Evolutionary conservation across 2,888 invertebrate species (phyloP).

Genomic region (Caenorhabditis doughertyi): DNA sequence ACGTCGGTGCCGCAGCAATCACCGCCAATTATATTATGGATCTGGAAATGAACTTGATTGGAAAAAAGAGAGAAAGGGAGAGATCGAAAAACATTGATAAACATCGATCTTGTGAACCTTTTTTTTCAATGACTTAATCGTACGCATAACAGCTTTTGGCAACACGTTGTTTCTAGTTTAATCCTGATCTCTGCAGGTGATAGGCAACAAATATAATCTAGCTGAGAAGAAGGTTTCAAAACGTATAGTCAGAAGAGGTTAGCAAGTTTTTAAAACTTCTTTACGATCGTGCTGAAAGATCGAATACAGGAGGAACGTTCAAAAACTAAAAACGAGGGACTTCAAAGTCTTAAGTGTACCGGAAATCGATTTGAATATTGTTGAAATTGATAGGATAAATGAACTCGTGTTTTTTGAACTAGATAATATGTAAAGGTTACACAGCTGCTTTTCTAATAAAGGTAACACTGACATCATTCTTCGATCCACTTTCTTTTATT

Average conservation of each 20-base stretch:
- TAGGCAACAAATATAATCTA: conserved; percentile 39
- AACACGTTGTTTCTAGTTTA: conserved; percentile 27
- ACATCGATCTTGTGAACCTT: conserved; percentile 30
- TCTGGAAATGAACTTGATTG: conserved; percentile 61
- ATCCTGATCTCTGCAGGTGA: conserved; percentile 32
- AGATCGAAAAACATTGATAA: conserved; percentile 17
- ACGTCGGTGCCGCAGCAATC: conserved; percentile 81
- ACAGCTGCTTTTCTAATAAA: too few species aligned
- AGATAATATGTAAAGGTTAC: too few species aligned
- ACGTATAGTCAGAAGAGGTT: neutral
- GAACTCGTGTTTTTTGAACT: too few species aligned
- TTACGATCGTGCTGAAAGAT: neutral
- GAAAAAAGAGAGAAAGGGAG: neutral
- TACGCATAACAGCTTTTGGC: neutral
- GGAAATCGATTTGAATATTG: too few species aligned
- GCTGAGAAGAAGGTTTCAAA: neutral
- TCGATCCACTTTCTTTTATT: too few species aligned
- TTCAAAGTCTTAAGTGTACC: too few species aligned
- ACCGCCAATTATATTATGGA: conserved; percentile 80
- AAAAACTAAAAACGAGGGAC: neutral
- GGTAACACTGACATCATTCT: too few species aligned
- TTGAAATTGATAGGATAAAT: too few species aligned
- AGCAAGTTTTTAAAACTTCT: conserved; percentile 23
- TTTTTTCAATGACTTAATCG: conserved; percentile 31
- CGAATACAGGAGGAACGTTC: neutral